phyloP scores from a whole-genome alignment of 2,888 invertebrate species.

The Tetragonisca angustula region DNA sequence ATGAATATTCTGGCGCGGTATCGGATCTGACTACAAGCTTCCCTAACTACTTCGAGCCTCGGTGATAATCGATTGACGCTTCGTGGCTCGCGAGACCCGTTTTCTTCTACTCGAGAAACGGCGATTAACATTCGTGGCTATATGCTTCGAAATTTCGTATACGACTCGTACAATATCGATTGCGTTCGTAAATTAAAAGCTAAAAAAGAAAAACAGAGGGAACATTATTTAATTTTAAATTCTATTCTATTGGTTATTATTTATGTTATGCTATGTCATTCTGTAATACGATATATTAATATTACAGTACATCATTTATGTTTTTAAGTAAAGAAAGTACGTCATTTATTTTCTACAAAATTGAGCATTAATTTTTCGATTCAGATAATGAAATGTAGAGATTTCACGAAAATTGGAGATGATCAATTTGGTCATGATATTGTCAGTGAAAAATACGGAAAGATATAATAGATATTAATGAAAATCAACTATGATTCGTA shows the following conservation, averaged over 20 bases:
- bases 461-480: background rate
- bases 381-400: background rate
- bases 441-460: background rate
- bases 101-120: background rate
- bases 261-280: too few species aligned
- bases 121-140: background rate
- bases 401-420: background rate
- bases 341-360: background rate
- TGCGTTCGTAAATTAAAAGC: background rate
- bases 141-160: background rate
- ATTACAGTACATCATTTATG: too few species aligned
- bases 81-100: background rate
- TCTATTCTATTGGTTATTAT: too few species aligned
- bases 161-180: background rate
- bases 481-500: background rate
- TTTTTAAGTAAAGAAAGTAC: too few species aligned
- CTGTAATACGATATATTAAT: too few species aligned
- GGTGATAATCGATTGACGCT: conserved; percentile 24
- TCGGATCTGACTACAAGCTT: conserved; percentile 11
- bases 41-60: conserved; percentile 32
- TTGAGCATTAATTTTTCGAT: background rate
- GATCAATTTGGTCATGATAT: background rate
- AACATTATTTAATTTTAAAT: too few species aligned
- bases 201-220: too few species aligned
- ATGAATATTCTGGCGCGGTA: conserved; percentile 35